Conservation (phyloP, 2,113 vertebrate species). For the Plecotus auritus region DNA sequence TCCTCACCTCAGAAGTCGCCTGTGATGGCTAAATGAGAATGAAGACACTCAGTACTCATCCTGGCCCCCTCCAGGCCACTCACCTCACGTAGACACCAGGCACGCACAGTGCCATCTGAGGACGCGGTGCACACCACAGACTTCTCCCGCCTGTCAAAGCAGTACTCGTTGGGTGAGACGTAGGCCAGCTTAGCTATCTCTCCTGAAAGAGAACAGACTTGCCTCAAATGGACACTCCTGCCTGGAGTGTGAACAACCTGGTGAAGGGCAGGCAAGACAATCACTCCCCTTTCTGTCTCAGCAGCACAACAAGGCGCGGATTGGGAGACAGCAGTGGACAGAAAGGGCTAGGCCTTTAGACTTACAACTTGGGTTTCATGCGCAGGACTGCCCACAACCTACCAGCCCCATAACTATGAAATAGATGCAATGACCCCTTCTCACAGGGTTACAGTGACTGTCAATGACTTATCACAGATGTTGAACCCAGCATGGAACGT, state of each 20-base stretch:
- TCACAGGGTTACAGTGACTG: background rate
- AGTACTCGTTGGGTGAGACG: conserved; percentile 64
- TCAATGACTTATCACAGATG: background rate
- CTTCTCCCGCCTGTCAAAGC: conserved; percentile 65
- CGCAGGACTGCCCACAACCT: background rate
- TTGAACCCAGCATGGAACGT: background rate
- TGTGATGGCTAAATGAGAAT: background rate
- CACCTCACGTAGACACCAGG: conserved; percentile 83
- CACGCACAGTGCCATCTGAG: conserved; percentile 80
- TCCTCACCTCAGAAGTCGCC: background rate
- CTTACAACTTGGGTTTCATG: background rate
- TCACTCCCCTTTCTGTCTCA: background rate
- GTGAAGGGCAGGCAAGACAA: background rate
- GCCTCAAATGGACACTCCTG: background rate
- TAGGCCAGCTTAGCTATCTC: conserved; percentile 78
- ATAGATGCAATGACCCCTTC: background rate
- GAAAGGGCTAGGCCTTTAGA: background rate
- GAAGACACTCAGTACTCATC: background rate
- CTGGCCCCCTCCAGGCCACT: background rate
- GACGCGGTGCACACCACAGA: conserved; percentile 82
- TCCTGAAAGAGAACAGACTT: conserved; percentile 75
- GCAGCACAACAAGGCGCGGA: background rate
- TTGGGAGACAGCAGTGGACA: accelerated
- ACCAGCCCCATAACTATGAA: background rate
- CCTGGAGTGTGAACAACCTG: background rate